A percentile compares a stretch with the other conserved stretches of the same genome.
Conservation (phyloP, 2,797 vertebrate species). For the Gymnopithys bicolor region DNA sequence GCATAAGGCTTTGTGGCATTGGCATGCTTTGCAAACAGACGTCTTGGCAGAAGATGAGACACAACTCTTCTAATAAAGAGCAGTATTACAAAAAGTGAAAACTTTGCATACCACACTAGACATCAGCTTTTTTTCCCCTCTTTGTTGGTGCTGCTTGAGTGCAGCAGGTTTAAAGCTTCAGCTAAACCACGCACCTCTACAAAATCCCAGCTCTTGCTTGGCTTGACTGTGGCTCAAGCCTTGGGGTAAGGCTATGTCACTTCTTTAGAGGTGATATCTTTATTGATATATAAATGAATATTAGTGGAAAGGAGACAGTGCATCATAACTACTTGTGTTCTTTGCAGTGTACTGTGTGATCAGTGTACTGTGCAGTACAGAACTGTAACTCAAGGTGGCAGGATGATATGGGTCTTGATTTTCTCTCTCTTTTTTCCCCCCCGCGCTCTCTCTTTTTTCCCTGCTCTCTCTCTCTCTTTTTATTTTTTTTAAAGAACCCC, state of each 20-base stretch:
- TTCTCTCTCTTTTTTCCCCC: rapidly evolving
- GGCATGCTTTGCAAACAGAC: neutral
- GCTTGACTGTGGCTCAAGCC: neutral
- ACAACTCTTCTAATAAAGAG: neutral
- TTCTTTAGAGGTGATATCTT: neutral
- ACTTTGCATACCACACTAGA: conserved; percentile 8
- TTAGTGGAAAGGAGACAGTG: neutral
- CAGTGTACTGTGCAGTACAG: neutral
- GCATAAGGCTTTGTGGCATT: conserved; percentile 12
- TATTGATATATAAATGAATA: neutral
- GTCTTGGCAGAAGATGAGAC: conserved; percentile 28
- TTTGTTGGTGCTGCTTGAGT: neutral
- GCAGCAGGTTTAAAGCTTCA: neutral
- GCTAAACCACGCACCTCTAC: neutral
- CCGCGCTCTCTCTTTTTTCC: no score
- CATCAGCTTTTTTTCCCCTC: neutral
- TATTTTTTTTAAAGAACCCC: neutral
- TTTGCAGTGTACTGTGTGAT: neutral
- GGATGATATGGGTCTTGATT: conserved; percentile 7
- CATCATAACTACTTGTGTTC: neutral
- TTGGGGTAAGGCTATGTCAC: neutral
- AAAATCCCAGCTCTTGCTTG: neutral
- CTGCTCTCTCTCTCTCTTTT: no score
- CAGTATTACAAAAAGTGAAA: neutral
- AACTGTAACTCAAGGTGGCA: conserved; percentile 25